These are phyloP conservation scores for Pteronotus mesoamericanus DNA, from an alignment of 2,797 vertebrate species.

Conservation along the genomic window DNA sequence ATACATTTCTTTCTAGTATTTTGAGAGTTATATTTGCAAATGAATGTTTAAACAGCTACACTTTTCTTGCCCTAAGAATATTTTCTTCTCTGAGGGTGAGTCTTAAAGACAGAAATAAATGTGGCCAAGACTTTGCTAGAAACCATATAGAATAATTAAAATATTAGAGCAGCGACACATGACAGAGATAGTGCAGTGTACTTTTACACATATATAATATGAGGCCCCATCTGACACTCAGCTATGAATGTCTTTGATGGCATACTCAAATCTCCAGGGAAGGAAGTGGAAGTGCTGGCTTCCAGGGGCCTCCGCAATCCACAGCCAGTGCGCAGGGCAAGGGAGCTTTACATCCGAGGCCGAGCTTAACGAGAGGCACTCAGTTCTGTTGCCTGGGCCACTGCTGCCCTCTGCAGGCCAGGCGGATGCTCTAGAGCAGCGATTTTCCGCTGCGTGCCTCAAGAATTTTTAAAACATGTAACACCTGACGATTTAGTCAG, in stretches of 20 bases:
- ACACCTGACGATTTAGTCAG: neutral
- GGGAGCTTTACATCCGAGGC: neutral
- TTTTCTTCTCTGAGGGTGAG: neutral
- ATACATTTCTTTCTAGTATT: neutral
- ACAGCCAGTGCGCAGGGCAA: accelerated
- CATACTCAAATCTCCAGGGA: neutral
- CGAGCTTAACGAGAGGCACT: neutral
- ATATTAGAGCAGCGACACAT: neutral
- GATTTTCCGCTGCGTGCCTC: neutral
- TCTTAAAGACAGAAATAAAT: neutral
- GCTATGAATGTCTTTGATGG: neutral
- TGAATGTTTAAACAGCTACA: neutral
- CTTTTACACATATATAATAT: neutral
- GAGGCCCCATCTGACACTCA: neutral
- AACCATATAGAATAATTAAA: neutral
- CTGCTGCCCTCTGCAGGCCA: constrained; percentile 52
- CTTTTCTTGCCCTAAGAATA: neutral
- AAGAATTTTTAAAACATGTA: neutral
- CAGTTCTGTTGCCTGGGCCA: neutral
- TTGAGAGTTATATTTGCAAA: neutral
- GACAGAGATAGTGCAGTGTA: too few species aligned
- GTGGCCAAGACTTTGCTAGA: neutral
- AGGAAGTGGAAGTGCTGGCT: neutral
- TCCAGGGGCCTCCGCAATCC: too few species aligned
- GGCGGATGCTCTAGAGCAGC: neutral